phyloP scores from a whole-genome alignment of 2,888 invertebrate genomes.

The Dryocosmus kuriphilus region DNA sequence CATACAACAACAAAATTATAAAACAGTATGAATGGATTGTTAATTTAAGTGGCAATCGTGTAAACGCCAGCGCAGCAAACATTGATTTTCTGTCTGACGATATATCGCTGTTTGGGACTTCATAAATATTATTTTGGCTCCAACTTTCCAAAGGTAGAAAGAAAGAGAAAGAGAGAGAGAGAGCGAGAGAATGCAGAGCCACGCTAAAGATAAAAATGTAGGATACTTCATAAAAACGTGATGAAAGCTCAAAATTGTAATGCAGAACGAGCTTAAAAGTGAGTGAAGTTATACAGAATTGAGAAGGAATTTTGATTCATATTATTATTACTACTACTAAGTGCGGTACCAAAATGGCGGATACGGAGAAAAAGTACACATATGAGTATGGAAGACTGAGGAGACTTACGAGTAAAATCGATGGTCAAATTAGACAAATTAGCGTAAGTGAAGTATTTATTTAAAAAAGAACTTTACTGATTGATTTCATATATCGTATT shows the following conservation, averaged over 20 bases:
- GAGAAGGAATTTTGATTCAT: background rate
- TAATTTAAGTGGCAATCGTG: slow-evolving; percentile 4
- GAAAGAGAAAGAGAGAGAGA: background rate
- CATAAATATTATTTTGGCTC: slow-evolving; percentile 61
- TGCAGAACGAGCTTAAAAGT: background rate
- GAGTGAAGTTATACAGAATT: background rate
- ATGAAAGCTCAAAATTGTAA: background rate
- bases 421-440: slow-evolving; percentile 83
- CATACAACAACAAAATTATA: background rate
- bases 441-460: slow-evolving; percentile 80
- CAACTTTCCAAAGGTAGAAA: slow-evolving; percentile 24
- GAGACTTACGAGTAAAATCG: slow-evolving; percentile 82
- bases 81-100: slow-evolving; percentile 31
- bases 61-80: slow-evolving; percentile 21
- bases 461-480: background rate
- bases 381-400: slow-evolving; percentile 85
- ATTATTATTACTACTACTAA: background rate
- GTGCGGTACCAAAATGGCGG: slow-evolving; percentile 63
- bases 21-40: slow-evolving; percentile 11
- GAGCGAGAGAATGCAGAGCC: slow-evolving; percentile 4
- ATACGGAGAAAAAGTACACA: slow-evolving; percentile 79
- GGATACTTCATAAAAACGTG: background rate
- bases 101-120: slow-evolving; percentile 45
- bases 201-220: slow-evolving; percentile 18
- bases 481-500: background rate